phyloP scores from a whole-genome alignment of 2,797 vertebrate genomes.

The Phrynocephalus vlangalii region DNA sequence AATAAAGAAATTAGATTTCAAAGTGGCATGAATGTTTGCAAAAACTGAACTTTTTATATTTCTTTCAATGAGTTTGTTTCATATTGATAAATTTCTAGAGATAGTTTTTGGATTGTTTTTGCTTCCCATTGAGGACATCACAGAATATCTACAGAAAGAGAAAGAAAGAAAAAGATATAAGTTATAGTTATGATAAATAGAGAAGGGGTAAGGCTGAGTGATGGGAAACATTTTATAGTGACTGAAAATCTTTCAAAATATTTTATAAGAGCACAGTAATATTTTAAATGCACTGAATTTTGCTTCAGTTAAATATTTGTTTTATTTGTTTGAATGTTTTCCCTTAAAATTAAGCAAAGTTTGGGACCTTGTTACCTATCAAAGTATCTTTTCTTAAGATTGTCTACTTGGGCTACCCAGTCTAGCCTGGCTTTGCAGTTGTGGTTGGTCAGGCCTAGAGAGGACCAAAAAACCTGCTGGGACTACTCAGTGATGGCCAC shows the following conservation, averaged over 20 bases:
- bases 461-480: no score
- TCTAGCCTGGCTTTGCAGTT: no score
- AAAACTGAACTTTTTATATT: not conserved
- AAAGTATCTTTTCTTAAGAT: no score
- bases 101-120: constrained; percentile 1
- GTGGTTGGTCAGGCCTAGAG: no score
- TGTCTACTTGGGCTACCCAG: no score
- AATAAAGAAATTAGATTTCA: constrained; percentile 11
- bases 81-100: not conserved
- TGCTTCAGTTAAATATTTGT: no score
- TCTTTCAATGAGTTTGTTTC: not conserved
- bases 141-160: not conserved
- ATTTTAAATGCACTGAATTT: not conserved
- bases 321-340: not conserved
- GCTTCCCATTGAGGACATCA: not conserved
- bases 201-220: not conserved
- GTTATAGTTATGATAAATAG: not conserved
- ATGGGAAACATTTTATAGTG: not conserved
- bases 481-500: no score
- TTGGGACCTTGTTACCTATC: no score
- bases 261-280: not conserved
- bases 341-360: no score
- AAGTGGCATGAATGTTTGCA: constrained; percentile 2
- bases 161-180: not conserved
- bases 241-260: constrained; percentile 19